A percentile compares a stretch with the other conserved stretches of the same genome.
Conservation (phyloP, 2,113 vertebrate species). For the Psettodes erumei region DNA sequence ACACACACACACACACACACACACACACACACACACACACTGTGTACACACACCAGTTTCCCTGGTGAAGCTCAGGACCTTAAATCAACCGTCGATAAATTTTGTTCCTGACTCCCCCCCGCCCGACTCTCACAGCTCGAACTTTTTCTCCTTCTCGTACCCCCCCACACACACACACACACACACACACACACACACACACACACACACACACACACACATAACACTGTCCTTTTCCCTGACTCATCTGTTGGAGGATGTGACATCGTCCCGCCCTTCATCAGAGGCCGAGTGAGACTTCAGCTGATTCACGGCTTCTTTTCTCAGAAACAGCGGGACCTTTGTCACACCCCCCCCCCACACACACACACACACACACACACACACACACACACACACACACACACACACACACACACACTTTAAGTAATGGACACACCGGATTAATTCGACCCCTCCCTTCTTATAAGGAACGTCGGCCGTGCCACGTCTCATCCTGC, state of each 20-base stretch:
- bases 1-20: neutral
- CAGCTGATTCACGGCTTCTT: constrained; percentile 56
- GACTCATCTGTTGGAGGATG: constrained; percentile 49
- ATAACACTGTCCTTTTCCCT: constrained; percentile 9
- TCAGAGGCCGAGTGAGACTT: constrained; percentile 35
- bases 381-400: too few species aligned
- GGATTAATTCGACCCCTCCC: constrained; percentile 52
- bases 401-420: too few species aligned
- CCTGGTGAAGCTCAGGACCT: constrained; percentile 9
- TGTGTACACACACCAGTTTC: constrained; percentile 13
- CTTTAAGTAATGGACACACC: constrained; percentile 66
- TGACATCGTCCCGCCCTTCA: constrained; percentile 50
- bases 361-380: too few species aligned
- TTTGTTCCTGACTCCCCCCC: neutral
- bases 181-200: too few species aligned
- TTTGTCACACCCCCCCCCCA: constrained; percentile 50
- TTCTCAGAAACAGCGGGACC: constrained; percentile 42
- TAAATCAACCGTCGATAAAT: constrained; percentile 21
- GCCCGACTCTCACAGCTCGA: neutral
- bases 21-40: neutral
- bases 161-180: too few species aligned
- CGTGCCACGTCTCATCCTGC: constrained; percentile 25
- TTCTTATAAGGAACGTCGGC: constrained; percentile 67
- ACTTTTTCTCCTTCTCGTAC: constrained; percentile 3
- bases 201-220: too few species aligned